Base-by-base conservation (phyloP, 2,888 invertebrate species). In the Hydrotaea diabolus region DNA sequence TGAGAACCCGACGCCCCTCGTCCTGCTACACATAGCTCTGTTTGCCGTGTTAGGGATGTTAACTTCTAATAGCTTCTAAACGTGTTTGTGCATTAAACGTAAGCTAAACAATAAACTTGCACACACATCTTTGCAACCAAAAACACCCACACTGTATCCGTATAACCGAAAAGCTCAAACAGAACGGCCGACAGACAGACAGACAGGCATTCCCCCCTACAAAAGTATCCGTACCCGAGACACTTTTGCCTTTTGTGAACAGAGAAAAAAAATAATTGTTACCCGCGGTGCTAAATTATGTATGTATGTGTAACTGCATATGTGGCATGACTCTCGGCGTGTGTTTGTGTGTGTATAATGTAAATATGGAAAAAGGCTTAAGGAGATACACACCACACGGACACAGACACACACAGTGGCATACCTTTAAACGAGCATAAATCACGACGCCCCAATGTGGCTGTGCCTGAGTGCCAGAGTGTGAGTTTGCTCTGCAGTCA, bases 1-100 rank as follows among this genome's bases (percentile, higher is more conserved):
- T 3, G 7, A 19, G 2, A 11, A 46, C 9, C 19, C 31, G 15
- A n/a, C 23, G 55, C 49, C n/a, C 49, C 3, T 49, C 49, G 49
- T 62, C 31, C n/a, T 23, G 5, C 69, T n/a, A n/a, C n/a, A n/a
- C n/a, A n/a, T n/a, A 3, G 13, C 46, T 23, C 43, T 62, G 59
- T 46, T 74, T 43, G 74, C 53, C 53, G 19, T 74, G 74, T 62
- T 74, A 23, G 43, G 46, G 46, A 74, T 74, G 59, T 62, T 74
- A 62, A 74, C 59, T 74, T 74, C 46, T 46, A 62, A 74, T 74
- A 74, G 55, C 19, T 43, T 62, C 62, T 74, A 62, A 74, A 74
- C 62, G 46, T 74, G 74, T 74, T 62, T 74, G 59, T 74, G 74
- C 74, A 59, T 74, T 74, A 59, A 59, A 74, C 43, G 62, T 62